Conservation (phyloP, 2,113 vertebrate genomes). For the Isurus oxyrinchus region DNA sequence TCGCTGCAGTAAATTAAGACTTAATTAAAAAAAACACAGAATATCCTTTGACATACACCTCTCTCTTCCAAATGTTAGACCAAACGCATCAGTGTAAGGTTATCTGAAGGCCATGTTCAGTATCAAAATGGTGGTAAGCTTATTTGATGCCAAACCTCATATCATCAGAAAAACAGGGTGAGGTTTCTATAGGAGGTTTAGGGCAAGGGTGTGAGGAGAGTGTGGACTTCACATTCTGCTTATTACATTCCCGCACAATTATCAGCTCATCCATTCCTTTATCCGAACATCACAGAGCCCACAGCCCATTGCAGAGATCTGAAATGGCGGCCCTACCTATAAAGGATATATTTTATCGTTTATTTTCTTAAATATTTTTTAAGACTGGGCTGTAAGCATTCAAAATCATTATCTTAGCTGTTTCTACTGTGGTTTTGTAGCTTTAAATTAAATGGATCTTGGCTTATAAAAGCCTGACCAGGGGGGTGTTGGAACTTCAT, state of each 20-base stretch:
- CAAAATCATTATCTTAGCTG: neutral
- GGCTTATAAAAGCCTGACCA: neutral
- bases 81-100: neutral
- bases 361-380: neutral
- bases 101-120: neutral
- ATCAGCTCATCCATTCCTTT: neutral
- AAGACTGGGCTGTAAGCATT: neutral
- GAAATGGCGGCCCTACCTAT: neutral
- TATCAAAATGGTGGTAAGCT: neutral
- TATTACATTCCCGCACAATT: neutral
- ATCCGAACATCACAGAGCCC: neutral
- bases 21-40: neutral
- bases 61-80: neutral
- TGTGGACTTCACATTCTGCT: neutral
- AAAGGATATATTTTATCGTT: neutral
- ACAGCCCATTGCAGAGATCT: neutral
- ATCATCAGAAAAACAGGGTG: neutral
- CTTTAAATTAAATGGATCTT: neutral
- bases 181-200: neutral
- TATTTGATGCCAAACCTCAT: neutral
- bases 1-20: neutral
- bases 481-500: neutral
- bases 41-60: neutral
- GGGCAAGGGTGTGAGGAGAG: neutral
- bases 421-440: neutral